Evolutionary conservation across 2,888 invertebrate genomes (phyloP), one percentile per base, ranked within the genome.

Genomic region (Malacosoma neustria): DNA sequence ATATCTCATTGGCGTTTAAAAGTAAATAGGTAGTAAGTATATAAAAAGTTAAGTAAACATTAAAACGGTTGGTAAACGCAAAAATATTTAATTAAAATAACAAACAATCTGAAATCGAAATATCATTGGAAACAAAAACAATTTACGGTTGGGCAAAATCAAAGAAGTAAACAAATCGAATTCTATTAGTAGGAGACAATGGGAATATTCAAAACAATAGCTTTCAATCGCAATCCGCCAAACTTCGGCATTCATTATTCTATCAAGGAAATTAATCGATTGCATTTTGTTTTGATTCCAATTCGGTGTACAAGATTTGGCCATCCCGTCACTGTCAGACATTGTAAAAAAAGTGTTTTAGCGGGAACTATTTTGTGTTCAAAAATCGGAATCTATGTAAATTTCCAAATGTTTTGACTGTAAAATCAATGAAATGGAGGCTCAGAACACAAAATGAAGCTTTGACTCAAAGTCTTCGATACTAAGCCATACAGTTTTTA

Each of bases 301-400:
- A n/a, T n/a, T n/a, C n/a, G n/a, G n/a, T n/a, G n/a, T n/a, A n/a
- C 22, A 5, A 22, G 22, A 22, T 22, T 22, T 22, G 22, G 5
- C n/a, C n/a, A n/a, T n/a, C n/a, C n/a, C n/a, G n/a, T 35, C 11
- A 14, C 14, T 14, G 14, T 30, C 30, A 29, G 35, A 35, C 30
- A 35, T 15, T 30, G 30, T 35, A 30, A 12, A 30, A 30, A 30
- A 11, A 7, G 13, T 9, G 4, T 6, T n/a, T 3, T 13, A n/a
- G 9, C 13, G 14, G 14, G 13, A 32, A 32, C 7, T 12, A n/a
- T 14, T 33, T 33, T 14, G 13, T 14, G 6, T 6, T 4, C 14
- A 13, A 9, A 14, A n/a, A n/a, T n/a, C n/a, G n/a, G n/a, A n/a
- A 43, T 45, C 40, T 50, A 50, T 37, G 14, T 30, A n/a, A n/a